These are phyloP conservation scores for Villa cingulata DNA, from an alignment of 2,888 invertebrate genomes.

Conservation along the genomic window DNA sequence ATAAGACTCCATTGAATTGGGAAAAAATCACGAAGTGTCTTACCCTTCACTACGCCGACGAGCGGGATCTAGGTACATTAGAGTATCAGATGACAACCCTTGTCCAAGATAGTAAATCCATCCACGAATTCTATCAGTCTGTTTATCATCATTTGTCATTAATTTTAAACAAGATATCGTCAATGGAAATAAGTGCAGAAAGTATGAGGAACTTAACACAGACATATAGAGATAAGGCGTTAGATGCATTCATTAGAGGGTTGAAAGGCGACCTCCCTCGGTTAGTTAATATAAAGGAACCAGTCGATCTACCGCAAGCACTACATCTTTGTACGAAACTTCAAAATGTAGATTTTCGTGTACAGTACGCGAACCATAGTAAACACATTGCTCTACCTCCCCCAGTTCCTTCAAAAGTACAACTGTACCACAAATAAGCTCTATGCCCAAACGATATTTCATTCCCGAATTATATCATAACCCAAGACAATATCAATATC, in stretches of 20 bases:
- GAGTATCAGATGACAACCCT: no score
- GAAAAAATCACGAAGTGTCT: no score
- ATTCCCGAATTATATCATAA: not conserved
- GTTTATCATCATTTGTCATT: not conserved
- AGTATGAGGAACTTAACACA: not conserved
- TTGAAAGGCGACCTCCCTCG: no score
- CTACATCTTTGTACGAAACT: conserved; percentile 1
- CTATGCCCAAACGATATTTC: not conserved
- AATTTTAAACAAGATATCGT: not conserved
- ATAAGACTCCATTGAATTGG: no score
- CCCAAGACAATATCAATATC: not conserved
- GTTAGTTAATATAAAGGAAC: not conserved
- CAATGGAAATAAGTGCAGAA: not conserved
- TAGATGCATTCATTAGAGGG: no score
- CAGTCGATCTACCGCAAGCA: not conserved
- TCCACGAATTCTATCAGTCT: no score
- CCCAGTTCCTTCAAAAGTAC: not conserved
- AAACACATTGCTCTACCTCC: not conserved
- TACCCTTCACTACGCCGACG: no score
- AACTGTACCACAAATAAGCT: no score
- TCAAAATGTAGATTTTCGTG: not conserved
- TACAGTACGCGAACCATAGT: not conserved
- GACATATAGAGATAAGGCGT: no score
- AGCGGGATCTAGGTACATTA: no score
- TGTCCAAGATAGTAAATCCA: no score